phyloP scores from a whole-genome alignment of 1,140 invertebrate genomes.

The Dendrolimus punctatus region DNA sequence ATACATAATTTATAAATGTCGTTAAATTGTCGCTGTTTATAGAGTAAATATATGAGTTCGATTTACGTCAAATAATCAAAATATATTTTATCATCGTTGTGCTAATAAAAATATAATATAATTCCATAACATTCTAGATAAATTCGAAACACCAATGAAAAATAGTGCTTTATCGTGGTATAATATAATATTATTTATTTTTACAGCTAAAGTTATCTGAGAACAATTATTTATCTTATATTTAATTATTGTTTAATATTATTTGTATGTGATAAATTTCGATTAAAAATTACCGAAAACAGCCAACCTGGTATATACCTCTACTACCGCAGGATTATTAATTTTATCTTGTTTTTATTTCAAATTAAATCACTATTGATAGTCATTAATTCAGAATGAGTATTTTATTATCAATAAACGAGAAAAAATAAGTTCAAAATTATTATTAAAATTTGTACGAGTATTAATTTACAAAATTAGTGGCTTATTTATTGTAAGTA shows the following conservation, averaged over 20 bases:
- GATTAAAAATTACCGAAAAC: not conserved
- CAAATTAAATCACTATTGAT: conserved; percentile 10
- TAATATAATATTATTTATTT: conserved; percentile 40
- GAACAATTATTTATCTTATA: conserved; percentile 51
- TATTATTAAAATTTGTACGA: not conserved
- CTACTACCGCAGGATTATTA: not conserved
- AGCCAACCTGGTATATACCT: not conserved
- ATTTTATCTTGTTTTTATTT: conserved; percentile 7
- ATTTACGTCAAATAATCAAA: too few species aligned
- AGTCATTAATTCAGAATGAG: not conserved
- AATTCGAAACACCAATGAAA: conserved; percentile 13
- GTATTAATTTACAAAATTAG: too few species aligned
- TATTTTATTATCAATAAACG: too few species aligned
- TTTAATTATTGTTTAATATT: conserved; percentile 33
- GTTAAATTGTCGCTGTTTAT: too few species aligned
- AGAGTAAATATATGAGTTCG: too few species aligned
- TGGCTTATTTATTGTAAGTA: too few species aligned
- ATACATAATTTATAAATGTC: too few species aligned
- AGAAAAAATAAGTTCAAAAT: not conserved
- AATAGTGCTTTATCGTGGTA: conserved; percentile 30
- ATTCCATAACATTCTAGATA: conserved; percentile 13
- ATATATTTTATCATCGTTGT: too few species aligned
- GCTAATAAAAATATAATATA: conserved; percentile 1
- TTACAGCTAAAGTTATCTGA: conserved; percentile 47
- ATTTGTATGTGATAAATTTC: conserved; percentile 29